These are phyloP conservation scores for Laothoe populi DNA, from an alignment of 2,888 invertebrate species.

Conservation along the genomic window DNA sequence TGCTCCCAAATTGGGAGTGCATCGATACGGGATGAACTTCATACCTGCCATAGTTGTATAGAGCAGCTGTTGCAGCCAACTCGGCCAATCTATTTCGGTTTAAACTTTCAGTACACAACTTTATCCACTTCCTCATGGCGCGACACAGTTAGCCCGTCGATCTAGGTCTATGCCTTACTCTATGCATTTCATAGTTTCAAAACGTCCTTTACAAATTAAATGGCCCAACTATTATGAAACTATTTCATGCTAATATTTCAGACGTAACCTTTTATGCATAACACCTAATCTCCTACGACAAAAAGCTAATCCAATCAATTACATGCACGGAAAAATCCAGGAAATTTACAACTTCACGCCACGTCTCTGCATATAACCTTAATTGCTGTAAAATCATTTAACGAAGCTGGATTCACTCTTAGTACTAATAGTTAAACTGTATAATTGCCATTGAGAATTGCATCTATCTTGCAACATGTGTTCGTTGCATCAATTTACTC, in stretches of 20 bases:
- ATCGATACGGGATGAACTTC: no score
- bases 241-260: conserved; percentile 8
- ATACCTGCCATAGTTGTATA: conserved; percentile 8
- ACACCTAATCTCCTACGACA: conserved; percentile 23
- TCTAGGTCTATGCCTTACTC: conserved; percentile 26
- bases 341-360: conserved; percentile 37
- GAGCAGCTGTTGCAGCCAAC: conserved; percentile 55
- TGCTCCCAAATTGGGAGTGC: no score
- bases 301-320: conserved; percentile 27
- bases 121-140: conserved; percentile 43
- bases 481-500: conserved; percentile 65
- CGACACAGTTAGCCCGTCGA: conserved; percentile 30
- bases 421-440: conserved; percentile 57
- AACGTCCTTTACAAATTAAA: not conserved
- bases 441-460: conserved; percentile 75
- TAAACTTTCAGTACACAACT: conserved; percentile 43
- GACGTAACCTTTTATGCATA: conserved; percentile 16
- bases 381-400: conserved; percentile 56
- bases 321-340: conserved; percentile 26
- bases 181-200: conserved; percentile 7
- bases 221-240: not conserved
- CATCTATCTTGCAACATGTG: conserved; percentile 65
- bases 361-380: conserved; percentile 38
- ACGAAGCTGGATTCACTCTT: conserved; percentile 55
- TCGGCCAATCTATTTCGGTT: conserved; percentile 68